Percentiles rank a stretch among this genome's conserved stretches.
Conservation (phyloP, 2,888 invertebrate genomes). For the Chironomus riparius region DNA sequence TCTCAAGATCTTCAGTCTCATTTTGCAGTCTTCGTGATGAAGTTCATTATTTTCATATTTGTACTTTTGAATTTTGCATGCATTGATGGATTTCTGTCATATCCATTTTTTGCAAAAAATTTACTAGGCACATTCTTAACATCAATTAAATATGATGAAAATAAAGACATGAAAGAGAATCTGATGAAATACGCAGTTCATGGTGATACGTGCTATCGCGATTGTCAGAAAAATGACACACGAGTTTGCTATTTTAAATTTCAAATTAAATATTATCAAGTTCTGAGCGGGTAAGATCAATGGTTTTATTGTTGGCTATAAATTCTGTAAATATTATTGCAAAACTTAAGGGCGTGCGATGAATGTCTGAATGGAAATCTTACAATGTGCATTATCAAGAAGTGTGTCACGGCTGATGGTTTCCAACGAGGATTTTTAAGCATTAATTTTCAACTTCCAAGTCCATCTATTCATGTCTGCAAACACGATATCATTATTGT, state of each 20-base stretch:
- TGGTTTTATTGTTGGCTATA: not conserved
- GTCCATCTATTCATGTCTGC: conserved; percentile 48
- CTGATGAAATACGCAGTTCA: not conserved
- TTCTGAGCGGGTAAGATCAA: conserved; percentile 10
- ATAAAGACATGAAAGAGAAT: not conserved
- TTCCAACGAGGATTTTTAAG: conserved; percentile 20
- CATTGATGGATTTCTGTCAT: not conserved
- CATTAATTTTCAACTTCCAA: conserved; percentile 25
- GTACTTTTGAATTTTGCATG: not conserved
- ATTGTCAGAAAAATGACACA: not conserved
- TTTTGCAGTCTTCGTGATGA: not conserved
- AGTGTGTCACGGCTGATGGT: conserved; percentile 27
- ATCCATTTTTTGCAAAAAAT: not conserved
- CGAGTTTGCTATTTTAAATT: conserved; percentile 16
- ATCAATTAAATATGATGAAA: not conserved
- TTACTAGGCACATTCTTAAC: not conserved
- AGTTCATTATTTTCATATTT: not conserved
- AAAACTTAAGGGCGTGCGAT: conserved; percentile 22
- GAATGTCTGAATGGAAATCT: conserved; percentile 19
- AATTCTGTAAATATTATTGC: not conserved
- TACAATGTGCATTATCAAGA: conserved; percentile 8
- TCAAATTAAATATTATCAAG: not conserved
- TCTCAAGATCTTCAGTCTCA: not conserved
- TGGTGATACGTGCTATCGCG: not conserved
- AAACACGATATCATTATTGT: conserved; percentile 68